Conservation (phyloP, 2,113 vertebrate genomes). For the Mesembrinibis cayennensis region DNA sequence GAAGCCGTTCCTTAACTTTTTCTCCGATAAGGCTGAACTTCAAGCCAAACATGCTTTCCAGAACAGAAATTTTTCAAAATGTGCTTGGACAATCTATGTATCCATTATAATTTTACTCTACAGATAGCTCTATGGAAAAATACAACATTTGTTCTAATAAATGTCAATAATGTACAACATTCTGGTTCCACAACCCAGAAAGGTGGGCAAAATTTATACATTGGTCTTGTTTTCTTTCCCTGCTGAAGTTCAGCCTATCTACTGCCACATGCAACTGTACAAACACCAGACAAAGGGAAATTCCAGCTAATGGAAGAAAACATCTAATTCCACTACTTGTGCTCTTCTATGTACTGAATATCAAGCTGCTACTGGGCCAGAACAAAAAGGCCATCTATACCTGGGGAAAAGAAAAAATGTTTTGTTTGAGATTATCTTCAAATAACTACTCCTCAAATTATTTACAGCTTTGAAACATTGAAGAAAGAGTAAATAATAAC, state of each 20-base stretch:
- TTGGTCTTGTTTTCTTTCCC: not conserved
- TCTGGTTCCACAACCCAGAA: not conserved
- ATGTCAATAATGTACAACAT: not conserved
- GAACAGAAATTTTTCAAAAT: not conserved
- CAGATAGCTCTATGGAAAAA: not conserved
- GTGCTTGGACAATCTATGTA: not conserved
- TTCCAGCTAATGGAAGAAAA: constrained; percentile 6
- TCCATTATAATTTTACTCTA: not conserved
- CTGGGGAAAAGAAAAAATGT: not conserved
- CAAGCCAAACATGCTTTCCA: not conserved
- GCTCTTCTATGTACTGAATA: not conserved
- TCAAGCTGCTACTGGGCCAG: not conserved
- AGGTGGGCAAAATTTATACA: not conserved
- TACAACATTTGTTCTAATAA: not conserved
- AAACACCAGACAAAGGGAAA: constrained; percentile 9
- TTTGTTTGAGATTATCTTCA: not conserved
- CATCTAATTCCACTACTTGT: not conserved
- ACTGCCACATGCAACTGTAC: not conserved
- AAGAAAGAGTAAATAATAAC: not conserved
- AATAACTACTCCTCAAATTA: not conserved
- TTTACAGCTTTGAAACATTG: not conserved
- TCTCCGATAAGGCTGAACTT: not conserved
- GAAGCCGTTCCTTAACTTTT: not conserved
- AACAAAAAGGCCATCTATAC: not conserved
- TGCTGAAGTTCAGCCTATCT: not conserved